Evolutionary conservation across 2,888 invertebrate genomes (phyloP).

Genomic region (Colletes collaris): DNA sequence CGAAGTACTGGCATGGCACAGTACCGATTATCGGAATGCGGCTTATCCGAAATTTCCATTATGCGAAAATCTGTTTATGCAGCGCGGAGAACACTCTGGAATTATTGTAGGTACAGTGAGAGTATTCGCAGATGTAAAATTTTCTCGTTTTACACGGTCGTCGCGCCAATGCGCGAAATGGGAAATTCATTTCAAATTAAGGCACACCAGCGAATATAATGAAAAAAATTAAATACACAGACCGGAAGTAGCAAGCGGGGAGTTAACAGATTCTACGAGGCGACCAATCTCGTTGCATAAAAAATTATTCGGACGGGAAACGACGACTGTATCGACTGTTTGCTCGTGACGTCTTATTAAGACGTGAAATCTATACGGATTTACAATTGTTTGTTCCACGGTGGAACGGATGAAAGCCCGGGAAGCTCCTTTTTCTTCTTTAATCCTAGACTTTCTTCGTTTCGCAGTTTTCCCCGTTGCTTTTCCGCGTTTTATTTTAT

Average conservation of each 20-base stretch:
- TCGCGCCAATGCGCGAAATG: background rate
- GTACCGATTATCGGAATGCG: constrained; percentile 41
- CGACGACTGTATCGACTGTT: constrained; percentile 6
- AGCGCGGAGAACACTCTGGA: constrained; percentile 15
- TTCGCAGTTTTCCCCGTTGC: constrained; percentile 9
- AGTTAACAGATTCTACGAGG: no score
- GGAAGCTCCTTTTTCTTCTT: constrained; percentile 6
- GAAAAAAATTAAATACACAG: no score
- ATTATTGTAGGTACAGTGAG: constrained; percentile 20
- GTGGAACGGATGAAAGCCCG: constrained; percentile 24
- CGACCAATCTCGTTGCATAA: no score
- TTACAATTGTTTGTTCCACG: constrained; percentile 23
- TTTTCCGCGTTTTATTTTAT: constrained; percentile 42
- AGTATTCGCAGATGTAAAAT: constrained; percentile 13
- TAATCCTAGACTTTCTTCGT: constrained; percentile 48
- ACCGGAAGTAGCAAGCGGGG: no score
- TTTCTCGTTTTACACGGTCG: background rate
- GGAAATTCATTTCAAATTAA: background rate
- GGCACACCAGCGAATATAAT: no score
- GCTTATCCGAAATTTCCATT: constrained; percentile 57
- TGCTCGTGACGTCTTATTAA: constrained; percentile 32
- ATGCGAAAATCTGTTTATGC: constrained; percentile 47
- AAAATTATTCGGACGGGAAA: no score
- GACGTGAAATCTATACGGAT: constrained; percentile 8
- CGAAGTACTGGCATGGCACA: constrained; percentile 16